phyloP scores from a whole-genome alignment of 2,113 vertebrate genomes.

The Gymnobelideus leadbeateri region DNA sequence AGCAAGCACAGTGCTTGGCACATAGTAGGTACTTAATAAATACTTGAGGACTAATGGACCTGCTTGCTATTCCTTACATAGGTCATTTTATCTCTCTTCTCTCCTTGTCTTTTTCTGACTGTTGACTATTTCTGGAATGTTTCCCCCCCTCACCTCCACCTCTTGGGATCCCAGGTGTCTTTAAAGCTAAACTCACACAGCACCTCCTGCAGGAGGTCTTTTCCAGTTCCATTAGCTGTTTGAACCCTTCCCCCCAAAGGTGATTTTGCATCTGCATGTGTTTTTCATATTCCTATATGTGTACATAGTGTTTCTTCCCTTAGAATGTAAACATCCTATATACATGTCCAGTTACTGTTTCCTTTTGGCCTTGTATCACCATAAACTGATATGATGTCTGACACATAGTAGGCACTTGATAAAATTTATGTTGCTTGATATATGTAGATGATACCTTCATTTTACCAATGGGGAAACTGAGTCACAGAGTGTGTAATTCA shows the following conservation, averaged over 20 bases:
- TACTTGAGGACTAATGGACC: not conserved
- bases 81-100: too few species aligned
- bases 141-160: too few species aligned
- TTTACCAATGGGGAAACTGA: not conserved
- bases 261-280: not conserved
- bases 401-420: conserved; percentile 39
- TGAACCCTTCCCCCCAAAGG: too few species aligned
- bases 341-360: not conserved
- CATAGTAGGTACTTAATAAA: not conserved
- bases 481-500: not conserved
- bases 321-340: conserved; percentile 40
- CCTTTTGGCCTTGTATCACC: conserved; percentile 64
- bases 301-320: conserved; percentile 5
- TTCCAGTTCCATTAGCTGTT: too few species aligned
- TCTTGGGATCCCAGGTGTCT: too few species aligned
- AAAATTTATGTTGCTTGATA: conserved; percentile 40
- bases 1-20: not conserved
- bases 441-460: not conserved
- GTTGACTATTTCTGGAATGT: too few species aligned
- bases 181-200: too few species aligned
- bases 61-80: too few species aligned
- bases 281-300: too few species aligned
- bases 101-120: too few species aligned
- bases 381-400: not conserved
- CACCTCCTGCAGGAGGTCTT: too few species aligned